Conservation (phyloP, 2,113 vertebrate genomes). For the Chionodraco myersi region DNA sequence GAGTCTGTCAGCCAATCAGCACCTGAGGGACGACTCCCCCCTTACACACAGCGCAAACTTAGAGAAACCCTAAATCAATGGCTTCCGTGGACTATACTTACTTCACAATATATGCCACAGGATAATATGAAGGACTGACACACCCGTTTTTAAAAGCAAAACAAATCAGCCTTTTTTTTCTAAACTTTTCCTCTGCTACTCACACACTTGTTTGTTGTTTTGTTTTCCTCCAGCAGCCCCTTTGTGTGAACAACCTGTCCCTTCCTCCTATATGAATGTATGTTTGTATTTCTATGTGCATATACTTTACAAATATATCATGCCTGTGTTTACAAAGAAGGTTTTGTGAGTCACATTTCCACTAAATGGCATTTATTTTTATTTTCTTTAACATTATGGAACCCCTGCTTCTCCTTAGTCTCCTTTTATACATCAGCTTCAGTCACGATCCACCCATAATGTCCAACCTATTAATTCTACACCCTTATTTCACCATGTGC, state of each 20-base stretch:
- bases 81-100: slow-evolving; percentile 77
- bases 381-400: slow-evolving; percentile 7
- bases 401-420: slow-evolving; percentile 12
- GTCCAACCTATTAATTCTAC: slow-evolving; percentile 42
- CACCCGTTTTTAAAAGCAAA: slow-evolving; percentile 72
- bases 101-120: slow-evolving; percentile 62
- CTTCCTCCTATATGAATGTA: slow-evolving; percentile 57
- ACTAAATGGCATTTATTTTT: slow-evolving; percentile 9
- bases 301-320: slow-evolving; percentile 71
- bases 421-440: slow-evolving; percentile 24
- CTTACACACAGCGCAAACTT: slow-evolving; percentile 46
- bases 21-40: slow-evolving; percentile 25
- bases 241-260: slow-evolving; percentile 52
- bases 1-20: slow-evolving; percentile 35
- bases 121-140: slow-evolving; percentile 76
- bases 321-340: slow-evolving; percentile 63
- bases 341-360: slow-evolving; percentile 14
- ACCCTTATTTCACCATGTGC: slow-evolving; percentile 40
- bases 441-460: slow-evolving; percentile 14
- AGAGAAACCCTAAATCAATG: slow-evolving; percentile 68
- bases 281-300: slow-evolving; percentile 77
- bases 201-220: slow-evolving; percentile 40
- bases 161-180: slow-evolving; percentile 59
- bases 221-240: slow-evolving; percentile 52
- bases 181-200: slow-evolving; percentile 56